Evolutionary conservation across 2,888 invertebrate genomes (phyloP).

Genomic region (Ennomos erosarius): DNA sequence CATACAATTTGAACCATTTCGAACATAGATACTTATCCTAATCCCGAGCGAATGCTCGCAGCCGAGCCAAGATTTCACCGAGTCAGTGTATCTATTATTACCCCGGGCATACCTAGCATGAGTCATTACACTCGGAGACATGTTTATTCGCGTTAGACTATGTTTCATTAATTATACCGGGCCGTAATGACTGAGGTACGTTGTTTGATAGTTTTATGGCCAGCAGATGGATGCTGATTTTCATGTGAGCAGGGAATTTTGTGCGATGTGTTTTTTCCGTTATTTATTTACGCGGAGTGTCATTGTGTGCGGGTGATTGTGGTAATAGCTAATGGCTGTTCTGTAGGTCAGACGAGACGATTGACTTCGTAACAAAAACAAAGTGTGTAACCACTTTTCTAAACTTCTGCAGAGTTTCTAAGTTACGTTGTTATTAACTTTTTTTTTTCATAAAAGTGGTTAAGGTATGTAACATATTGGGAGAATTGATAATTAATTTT

Average conservation of each 20-base stretch:
- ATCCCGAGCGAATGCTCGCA: background rate
- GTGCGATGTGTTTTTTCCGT: constrained; percentile 1
- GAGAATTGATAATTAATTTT: too few relatives aligned
- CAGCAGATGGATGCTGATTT: constrained; percentile 3
- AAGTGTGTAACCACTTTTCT: too few relatives aligned
- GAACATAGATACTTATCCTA: background rate
- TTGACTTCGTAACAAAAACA: too few relatives aligned
- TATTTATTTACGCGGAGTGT: background rate
- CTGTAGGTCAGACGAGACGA: too few relatives aligned
- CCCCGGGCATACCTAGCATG: constrained; percentile 23
- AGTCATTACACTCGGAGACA: constrained; percentile 24
- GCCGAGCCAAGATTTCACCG: constrained; percentile 8
- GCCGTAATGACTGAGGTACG: constrained; percentile 3
- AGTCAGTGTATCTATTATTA: constrained; percentile 18
- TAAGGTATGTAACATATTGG: too few relatives aligned
- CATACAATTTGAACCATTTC: too few relatives aligned
- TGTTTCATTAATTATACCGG: constrained; percentile 15
- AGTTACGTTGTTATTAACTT: too few relatives aligned
- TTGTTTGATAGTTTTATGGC: constrained; percentile 8
- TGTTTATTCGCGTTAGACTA: constrained; percentile 19
- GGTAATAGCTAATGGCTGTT: too few relatives aligned
- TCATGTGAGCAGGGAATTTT: background rate
- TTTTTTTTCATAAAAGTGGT: too few relatives aligned
- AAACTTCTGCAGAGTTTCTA: too few relatives aligned
- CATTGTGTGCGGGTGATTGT: too few relatives aligned